Evolutionary conservation across 2,797 vertebrate genomes (phyloP).

Genomic region (Sebastiscus tertius): DNA sequence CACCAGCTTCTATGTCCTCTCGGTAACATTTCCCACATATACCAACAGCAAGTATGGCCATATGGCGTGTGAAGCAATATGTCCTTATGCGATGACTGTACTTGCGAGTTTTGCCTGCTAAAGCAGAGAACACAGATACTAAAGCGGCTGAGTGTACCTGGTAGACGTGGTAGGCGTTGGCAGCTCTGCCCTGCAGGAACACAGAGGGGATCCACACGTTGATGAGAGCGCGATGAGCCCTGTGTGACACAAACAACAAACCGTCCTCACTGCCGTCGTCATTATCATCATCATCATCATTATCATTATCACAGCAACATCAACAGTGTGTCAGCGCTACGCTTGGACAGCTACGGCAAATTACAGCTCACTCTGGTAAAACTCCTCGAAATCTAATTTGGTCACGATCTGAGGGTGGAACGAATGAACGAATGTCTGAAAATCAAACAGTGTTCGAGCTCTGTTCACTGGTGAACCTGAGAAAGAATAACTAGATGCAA

Average conservation of each 20-base stretch:
- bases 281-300: constrained; percentile 30
- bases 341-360: constrained; percentile 6
- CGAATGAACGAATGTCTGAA: background rate
- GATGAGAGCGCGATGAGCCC: constrained; percentile 96
- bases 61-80: too few relatives aligned
- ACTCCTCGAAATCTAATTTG: constrained; percentile 20
- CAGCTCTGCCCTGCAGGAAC: constrained; percentile 94
- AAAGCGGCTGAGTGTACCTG: constrained; percentile 82
- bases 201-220: constrained; percentile 99
- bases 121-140: background rate
- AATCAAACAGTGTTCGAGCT: constrained; percentile 10
- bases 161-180: constrained; percentile 96
- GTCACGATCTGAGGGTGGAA: background rate
- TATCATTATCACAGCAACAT: constrained; percentile 27
- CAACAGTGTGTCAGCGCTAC: constrained; percentile 19
- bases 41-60: background rate
- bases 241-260: constrained; percentile 73
- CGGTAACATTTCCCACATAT: background rate
- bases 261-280: constrained; percentile 8
- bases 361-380: constrained; percentile 33
- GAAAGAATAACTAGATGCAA: background rate
- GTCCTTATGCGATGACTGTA: background rate
- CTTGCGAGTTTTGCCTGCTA: background rate
- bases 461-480: background rate
- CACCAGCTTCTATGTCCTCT: background rate